phyloP scores from a whole-genome alignment of 92 coral and sea anemone species.

The Phenganax stokvisi region DNA sequence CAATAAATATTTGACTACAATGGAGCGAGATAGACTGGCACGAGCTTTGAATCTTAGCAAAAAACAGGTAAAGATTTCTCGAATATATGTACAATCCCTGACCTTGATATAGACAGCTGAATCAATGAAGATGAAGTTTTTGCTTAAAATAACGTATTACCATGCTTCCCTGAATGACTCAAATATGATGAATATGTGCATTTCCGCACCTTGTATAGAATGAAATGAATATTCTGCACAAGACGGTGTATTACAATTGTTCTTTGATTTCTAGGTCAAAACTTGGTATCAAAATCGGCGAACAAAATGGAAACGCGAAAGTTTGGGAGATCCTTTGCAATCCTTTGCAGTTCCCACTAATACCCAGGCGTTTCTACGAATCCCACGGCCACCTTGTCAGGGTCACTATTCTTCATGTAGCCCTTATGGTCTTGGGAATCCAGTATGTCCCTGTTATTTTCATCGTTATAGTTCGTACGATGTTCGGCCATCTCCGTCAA shows the following conservation, averaged over 20 bases:
- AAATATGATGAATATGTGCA: background rate
- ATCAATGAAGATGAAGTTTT: no score
- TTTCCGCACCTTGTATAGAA: no score
- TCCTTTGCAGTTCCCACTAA: conserved; percentile 19
- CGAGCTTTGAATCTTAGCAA: conserved; percentile 37
- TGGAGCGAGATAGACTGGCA: conserved; percentile 37
- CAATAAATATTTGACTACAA: conserved; percentile 32
- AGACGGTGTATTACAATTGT: background rate
- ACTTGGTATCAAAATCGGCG: conserved; percentile 37
- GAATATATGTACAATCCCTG: no score
- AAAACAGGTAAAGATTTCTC: conserved; percentile 6
- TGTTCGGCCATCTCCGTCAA: conserved; percentile 15
- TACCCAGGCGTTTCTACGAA: conserved; percentile 32
- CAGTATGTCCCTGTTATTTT: conserved; percentile 37
- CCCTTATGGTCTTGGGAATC: conserved; percentile 31
- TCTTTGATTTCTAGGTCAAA: background rate
- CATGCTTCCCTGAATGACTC: no score
- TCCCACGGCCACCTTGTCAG: conserved; percentile 39
- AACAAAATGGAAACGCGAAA: conserved; percentile 40
- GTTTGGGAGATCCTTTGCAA: conserved; percentile 35
- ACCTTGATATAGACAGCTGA: no score
- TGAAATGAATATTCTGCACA: background rate
- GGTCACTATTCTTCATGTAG: conserved; percentile 31
- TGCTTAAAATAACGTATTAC: no score
- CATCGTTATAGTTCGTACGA: conserved; percentile 29